Conservation (phyloP, 2,797 vertebrate species). For the Tokudaia tokunoshimensis region DNA sequence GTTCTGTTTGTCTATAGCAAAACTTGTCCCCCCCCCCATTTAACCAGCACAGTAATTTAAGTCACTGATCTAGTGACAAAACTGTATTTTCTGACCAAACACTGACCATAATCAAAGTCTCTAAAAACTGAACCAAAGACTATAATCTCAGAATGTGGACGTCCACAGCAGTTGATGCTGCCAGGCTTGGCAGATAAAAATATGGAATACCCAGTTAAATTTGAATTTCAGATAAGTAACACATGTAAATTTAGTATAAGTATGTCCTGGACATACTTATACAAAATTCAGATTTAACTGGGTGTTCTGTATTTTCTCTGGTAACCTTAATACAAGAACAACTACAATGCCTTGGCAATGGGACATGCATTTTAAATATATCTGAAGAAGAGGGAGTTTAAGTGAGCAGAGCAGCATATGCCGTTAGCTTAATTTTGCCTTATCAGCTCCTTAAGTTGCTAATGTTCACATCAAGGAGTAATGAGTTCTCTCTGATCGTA, state of each 20-base stretch:
- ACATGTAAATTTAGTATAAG: conserved; percentile 30
- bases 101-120: conserved; percentile 26
- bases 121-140: conserved; percentile 62
- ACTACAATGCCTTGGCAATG: conserved; percentile 6
- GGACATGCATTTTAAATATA: conserved; percentile 48
- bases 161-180: neutral
- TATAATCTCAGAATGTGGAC: neutral
- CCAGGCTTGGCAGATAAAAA: conserved; percentile 64
- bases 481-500: conserved; percentile 37
- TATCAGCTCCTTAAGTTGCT: conserved; percentile 50
- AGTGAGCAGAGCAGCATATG: conserved; percentile 42
- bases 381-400: conserved; percentile 70
- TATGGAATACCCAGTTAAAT: conserved; percentile 23
- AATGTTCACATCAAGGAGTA: conserved; percentile 3
- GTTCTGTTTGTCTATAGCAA: conserved; percentile 87
- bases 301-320: conserved; percentile 42
- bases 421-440: conserved; percentile 49
- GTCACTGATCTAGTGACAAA: conserved; percentile 87
- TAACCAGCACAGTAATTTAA: conserved; percentile 86
- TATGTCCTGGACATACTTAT: conserved; percentile 22
- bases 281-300: conserved; percentile 54
- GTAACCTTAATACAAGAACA: conserved; percentile 37
- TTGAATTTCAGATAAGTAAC: conserved; percentile 52
- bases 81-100: conserved; percentile 79
- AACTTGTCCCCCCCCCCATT: conserved; percentile 63